A percentile compares a stretch with the other conserved stretches of the same genome.
Evolutionary conservation across 2,113 vertebrate genomes (phyloP).

Genomic region (western clawed frog (Xenopus tropicalis)): DNA sequence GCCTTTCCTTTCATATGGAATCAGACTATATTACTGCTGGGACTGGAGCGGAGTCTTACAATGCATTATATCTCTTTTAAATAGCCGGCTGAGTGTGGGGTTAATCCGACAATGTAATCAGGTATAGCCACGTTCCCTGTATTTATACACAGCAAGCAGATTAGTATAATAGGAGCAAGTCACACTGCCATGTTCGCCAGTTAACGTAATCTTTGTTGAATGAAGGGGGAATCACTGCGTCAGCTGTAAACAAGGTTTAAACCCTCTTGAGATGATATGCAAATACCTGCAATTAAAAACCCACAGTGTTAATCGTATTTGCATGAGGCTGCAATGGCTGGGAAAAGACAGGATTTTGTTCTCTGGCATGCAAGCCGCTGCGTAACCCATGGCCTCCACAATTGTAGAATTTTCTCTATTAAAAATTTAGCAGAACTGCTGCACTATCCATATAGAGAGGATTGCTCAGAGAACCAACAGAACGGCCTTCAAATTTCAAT

Average conservation of each 20-base stretch:
- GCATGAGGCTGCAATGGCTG: too few relatives aligned
- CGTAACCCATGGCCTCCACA: too few relatives aligned
- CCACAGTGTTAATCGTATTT: background rate
- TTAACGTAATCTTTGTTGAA: too few relatives aligned
- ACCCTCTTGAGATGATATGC: background rate
- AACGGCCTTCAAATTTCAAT: constrained; percentile 56
- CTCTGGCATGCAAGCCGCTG: too few relatives aligned
- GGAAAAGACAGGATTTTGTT: too few relatives aligned
- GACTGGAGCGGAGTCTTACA: too few relatives aligned
- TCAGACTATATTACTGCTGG: too few relatives aligned
- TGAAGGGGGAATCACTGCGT: background rate
- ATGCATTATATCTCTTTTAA: too few relatives aligned
- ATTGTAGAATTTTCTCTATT: constrained; percentile 64
- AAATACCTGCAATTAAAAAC: background rate
- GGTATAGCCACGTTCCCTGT: background rate
- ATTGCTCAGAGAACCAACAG: constrained; percentile 68
- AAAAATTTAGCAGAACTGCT: constrained; percentile 74
- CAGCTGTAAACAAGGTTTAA: background rate
- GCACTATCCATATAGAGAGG: constrained; percentile 67
- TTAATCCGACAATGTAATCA: background rate
- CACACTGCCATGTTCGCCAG: background rate
- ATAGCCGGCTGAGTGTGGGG: too few relatives aligned
- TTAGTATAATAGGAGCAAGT: background rate
- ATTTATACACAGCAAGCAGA: constrained; percentile 58
- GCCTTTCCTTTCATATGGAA: too few relatives aligned